phyloP scores from a whole-genome alignment of 2,113 vertebrate genomes.

The Heloderma charlesbogerti region DNA sequence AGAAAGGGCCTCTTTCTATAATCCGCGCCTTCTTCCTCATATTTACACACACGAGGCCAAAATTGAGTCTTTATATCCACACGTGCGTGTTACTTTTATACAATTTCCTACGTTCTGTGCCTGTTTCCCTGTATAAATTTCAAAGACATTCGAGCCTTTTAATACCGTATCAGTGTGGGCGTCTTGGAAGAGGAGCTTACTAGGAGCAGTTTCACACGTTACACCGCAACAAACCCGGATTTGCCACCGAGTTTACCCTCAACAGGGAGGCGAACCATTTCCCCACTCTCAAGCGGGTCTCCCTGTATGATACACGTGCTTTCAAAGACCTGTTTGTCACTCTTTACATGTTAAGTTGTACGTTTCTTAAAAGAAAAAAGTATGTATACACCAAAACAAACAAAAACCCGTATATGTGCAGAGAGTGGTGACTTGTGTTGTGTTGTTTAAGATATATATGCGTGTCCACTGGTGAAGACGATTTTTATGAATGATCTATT shows the following conservation, averaged over 20 bases:
- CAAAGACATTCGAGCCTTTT: too few species aligned
- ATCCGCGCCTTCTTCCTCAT: too few species aligned
- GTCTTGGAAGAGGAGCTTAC: background rate
- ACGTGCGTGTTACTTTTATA: background rate
- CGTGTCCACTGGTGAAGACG: background rate
- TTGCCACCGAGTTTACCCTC: background rate
- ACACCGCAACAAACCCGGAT: background rate
- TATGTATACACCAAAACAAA: too few species aligned
- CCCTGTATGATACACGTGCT: background rate
- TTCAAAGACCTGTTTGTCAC: background rate
- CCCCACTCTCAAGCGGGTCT: background rate
- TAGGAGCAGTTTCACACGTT: background rate
- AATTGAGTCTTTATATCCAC: background rate
- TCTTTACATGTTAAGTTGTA: background rate
- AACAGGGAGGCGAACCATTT: background rate
- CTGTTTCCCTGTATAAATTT: too few species aligned
- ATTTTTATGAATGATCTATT: background rate
- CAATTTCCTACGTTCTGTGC: too few species aligned
- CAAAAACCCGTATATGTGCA: background rate
- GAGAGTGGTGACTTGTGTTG: background rate
- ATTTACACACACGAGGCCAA: background rate
- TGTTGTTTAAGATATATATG: background rate
- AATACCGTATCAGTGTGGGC: background rate
- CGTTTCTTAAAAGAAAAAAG: background rate
- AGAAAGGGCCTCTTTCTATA: background rate